Evolutionary conservation across 1,140 invertebrate genomes (phyloP).

Genomic region (Neodiprion pinetum): DNA sequence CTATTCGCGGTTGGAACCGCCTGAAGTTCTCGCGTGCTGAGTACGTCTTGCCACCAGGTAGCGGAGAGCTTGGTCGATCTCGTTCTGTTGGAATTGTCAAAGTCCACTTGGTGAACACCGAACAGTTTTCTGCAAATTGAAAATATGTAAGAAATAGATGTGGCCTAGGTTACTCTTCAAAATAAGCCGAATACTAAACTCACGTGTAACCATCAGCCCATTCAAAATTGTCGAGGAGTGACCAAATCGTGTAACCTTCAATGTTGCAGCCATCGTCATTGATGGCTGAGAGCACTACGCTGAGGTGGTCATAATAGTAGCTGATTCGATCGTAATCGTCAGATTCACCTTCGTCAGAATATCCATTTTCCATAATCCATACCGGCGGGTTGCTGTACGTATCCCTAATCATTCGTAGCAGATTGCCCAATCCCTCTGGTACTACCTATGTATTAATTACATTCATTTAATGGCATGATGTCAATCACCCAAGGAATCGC

Average conservation of each 20-base stretch:
- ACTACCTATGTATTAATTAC: conserved; percentile 31
- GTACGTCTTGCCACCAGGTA: no score
- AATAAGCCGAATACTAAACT: conserved; percentile 43
- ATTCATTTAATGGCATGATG: no score
- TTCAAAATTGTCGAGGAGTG: conserved; percentile 80
- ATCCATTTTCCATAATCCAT: conserved; percentile 77
- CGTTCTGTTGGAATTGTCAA: conserved; percentile 58
- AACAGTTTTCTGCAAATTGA: conserved; percentile 60
- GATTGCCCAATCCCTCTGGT: conserved; percentile 60
- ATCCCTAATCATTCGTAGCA: conserved; percentile 67
- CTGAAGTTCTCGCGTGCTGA: no score
- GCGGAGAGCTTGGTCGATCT: conserved; percentile 63
- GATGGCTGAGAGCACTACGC: conserved; percentile 69
- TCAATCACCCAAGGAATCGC: no score
- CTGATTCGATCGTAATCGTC: conserved; percentile 63
- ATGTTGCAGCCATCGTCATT: conserved; percentile 69
- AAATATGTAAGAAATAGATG: neutral
- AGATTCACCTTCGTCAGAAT: conserved; percentile 59
- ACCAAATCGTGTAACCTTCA: conserved; percentile 73
- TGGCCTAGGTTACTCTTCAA: no score
- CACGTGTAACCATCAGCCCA: conserved; percentile 71
- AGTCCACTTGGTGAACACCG: conserved; percentile 67
- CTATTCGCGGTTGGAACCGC: no score
- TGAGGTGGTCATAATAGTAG: conserved; percentile 67
- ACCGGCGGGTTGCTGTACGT: conserved; percentile 67